Base-by-base conservation (phyloP, 2,797 vertebrate species). In the Garrulus glandarius region DNA sequence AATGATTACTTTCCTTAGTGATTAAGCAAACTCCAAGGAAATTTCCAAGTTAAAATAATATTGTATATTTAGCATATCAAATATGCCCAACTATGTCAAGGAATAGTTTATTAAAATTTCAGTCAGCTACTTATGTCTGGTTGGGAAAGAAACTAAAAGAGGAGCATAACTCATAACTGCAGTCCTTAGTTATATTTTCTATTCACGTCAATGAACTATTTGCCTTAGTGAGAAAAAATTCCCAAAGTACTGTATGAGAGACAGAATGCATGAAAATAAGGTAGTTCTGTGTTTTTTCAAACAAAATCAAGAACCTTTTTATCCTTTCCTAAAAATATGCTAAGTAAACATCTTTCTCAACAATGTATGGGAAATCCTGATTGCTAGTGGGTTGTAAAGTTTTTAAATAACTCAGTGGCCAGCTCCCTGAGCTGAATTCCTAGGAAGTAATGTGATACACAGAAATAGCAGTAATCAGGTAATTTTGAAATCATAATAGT, bases 1-100 rank as follows among this genome's bases (percentile, higher is more conserved):
- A 91, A 74, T 87, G 84, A 95, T 95, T 96, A 93, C 84, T 96
- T 96, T 93, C 1, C 1, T 90, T 84, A 93, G 87, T 87, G 89
- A 96, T 94, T 94, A 96, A 92, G 72, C 72, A 77, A 92, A 93
- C 41, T 77, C 76, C 74, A 84, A 92, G 50, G 43, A 92, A 92
- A 93, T 76, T 65, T 93, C 55, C 43, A 96, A 93, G 78, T n/a
- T 94, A 87, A 94, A 97, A 94, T 93, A 96, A 94, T 71, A 91
- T 27, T 89, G 50, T 30, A 55, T 92, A 83, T 90, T 91, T 80
- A 71, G 85, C 79, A 61, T 23, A 77, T 84, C 56, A 92, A 69
- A 78, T 85, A 81, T 53, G 41, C 6, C 41, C 52, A 63, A 32
- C 44, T 53, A 89, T 52, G 78, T 65, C 82, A 82, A 85, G 60